A percentile compares a stretch with the other conserved stretches of the same genome.
phyloP scores from a whole-genome alignment of 2,888 invertebrate species.

The Cenopis cana region DNA sequence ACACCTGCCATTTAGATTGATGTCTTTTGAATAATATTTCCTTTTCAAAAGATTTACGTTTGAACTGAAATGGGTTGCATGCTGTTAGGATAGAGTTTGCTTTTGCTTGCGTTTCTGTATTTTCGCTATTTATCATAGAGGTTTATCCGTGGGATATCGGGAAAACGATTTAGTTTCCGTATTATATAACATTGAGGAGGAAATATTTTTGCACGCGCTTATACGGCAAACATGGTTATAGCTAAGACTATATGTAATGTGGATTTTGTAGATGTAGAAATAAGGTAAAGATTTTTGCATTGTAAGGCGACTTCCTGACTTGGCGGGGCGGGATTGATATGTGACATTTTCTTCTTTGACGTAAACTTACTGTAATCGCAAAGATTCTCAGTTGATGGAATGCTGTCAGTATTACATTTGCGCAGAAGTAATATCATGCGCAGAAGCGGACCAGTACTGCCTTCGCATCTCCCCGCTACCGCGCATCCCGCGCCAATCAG shows the following conservation, averaged over 20 bases:
- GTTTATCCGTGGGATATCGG: constrained; percentile 39
- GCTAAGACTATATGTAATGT: neutral
- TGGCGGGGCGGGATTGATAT: too few relatives aligned
- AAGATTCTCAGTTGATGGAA: too few relatives aligned
- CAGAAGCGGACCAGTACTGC: too few relatives aligned
- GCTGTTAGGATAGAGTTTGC: constrained; percentile 1
- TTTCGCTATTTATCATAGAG: constrained; percentile 38
- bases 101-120: neutral
- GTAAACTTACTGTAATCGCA: too few relatives aligned
- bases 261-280: constrained; percentile 3
- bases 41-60: constrained; percentile 32
- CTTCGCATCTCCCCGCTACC: too few relatives aligned
- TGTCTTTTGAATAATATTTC: constrained; percentile 44
- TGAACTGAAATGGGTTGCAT: neutral
- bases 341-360: too few relatives aligned
- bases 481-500: too few relatives aligned
- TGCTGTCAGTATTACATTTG: too few relatives aligned
- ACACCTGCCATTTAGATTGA: constrained; percentile 43
- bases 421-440: too few relatives aligned
- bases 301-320: too few relatives aligned
- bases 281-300: constrained; percentile 1
- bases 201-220: constrained; percentile 22
- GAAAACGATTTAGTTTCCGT: constrained; percentile 44
- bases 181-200: constrained; percentile 23
- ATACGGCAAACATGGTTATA: neutral